phyloP scores from a whole-genome alignment of 2,113 vertebrate genomes.

The Machaerirhynchus nigripectus region DNA sequence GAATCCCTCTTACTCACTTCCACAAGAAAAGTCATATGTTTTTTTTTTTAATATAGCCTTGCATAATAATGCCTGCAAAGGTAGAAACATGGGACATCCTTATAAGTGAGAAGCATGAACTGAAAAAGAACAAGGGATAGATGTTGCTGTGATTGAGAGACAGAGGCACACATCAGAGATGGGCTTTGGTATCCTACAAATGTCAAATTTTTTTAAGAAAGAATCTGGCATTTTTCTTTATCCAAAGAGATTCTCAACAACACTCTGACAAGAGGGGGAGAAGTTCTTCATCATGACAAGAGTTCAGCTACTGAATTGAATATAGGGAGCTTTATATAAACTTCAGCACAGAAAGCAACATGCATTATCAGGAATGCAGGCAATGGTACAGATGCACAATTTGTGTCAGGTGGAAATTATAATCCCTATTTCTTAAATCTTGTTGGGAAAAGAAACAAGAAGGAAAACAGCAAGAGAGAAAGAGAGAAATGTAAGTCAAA shows the following conservation, averaged over 20 bases:
- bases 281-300: not conserved
- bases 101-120: not conserved
- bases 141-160: not conserved
- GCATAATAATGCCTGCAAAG: not conserved
- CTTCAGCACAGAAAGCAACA: not conserved
- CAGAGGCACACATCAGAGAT: not conserved
- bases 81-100: not conserved
- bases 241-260: not conserved
- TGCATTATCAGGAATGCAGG: not conserved
- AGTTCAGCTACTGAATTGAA: not conserved
- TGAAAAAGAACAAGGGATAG: not conserved
- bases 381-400: accelerated
- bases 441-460: not conserved
- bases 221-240: not conserved
- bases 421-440: not conserved
- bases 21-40: not conserved
- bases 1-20: not conserved
- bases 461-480: not conserved
- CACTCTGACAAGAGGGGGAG: not conserved
- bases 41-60: not conserved
- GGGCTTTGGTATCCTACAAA: not conserved
- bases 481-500: not conserved
- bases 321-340: not conserved
- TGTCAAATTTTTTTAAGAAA: not conserved
- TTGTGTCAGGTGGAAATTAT: not conserved